Evolutionary conservation across 2,797 vertebrate species (phyloP).

Genomic region (Sebastolobus altivelis): DNA sequence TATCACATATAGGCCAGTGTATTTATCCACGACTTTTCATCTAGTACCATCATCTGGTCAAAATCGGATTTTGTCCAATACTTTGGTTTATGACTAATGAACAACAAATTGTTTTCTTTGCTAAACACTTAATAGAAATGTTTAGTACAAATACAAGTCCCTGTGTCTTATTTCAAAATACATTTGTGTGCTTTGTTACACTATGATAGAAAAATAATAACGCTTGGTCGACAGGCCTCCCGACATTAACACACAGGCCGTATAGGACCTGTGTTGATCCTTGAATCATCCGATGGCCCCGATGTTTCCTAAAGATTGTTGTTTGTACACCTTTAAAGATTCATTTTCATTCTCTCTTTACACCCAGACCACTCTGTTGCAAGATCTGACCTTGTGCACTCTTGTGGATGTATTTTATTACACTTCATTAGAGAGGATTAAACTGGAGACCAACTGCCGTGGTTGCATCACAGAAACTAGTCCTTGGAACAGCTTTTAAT

Average conservation of each 20-base stretch:
- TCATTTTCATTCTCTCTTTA: background rate
- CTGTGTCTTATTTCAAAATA: background rate
- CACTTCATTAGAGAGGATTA: constrained; percentile 11
- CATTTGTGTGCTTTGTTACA: background rate
- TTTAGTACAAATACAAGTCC: background rate
- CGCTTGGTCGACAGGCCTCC: background rate
- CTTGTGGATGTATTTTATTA: constrained; percentile 8
- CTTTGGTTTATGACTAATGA: background rate
- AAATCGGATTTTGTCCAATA: background rate
- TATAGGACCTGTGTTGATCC: background rate
- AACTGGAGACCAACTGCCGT: background rate
- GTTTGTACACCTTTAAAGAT: background rate
- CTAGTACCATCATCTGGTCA: background rate
- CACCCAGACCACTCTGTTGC: background rate
- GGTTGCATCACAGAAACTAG: background rate
- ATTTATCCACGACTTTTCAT: background rate
- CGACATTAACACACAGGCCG: background rate
- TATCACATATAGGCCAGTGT: background rate
- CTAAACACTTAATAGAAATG: background rate
- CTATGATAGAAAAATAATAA: background rate
- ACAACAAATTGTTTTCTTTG: background rate
- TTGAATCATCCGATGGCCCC: background rate
- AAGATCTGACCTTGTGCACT: background rate
- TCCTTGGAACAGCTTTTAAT: background rate
- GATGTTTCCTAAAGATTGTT: background rate